Conservation (phyloP, 2,113 vertebrate genomes). For the Ahaetulla prasina region DNA sequence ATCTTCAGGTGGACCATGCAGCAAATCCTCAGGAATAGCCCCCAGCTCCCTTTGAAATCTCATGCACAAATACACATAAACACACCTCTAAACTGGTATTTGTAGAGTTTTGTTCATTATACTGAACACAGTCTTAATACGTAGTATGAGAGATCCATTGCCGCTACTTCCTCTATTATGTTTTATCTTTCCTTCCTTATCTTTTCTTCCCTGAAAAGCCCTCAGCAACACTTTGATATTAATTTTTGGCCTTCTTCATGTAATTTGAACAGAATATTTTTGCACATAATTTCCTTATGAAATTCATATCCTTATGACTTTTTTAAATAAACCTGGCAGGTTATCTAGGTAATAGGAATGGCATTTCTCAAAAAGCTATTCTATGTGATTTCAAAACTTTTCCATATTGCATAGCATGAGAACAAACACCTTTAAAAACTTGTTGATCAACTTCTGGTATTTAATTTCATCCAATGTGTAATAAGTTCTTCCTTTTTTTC, state of each 20-base stretch:
- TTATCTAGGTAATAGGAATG: neutral
- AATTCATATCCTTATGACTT: neutral
- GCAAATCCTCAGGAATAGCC: neutral
- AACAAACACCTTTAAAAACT: neutral
- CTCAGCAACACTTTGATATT: neutral
- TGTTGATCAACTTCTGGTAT: neutral
- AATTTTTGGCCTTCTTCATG: neutral
- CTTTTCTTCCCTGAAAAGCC: neutral
- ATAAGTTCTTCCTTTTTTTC: neutral
- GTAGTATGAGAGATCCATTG: neutral
- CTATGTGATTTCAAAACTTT: neutral
- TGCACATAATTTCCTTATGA: neutral
- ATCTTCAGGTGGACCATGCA: neutral
- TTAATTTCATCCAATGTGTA: neutral
- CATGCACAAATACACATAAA: neutral
- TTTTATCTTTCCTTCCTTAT: neutral
- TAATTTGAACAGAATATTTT: neutral
- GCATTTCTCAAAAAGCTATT: neutral
- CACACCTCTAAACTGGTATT: neutral
- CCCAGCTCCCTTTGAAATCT: neutral
- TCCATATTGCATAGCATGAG: neutral
- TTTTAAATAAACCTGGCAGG: neutral
- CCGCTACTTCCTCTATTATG: neutral
- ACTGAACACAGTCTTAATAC: neutral
- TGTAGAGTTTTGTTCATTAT: neutral